These are phyloP conservation scores for Hormiphora californensis DNA, from an alignment of 37 sponge, comb jelly and placozoan genomes.

Conservation along the genomic window DNA sequence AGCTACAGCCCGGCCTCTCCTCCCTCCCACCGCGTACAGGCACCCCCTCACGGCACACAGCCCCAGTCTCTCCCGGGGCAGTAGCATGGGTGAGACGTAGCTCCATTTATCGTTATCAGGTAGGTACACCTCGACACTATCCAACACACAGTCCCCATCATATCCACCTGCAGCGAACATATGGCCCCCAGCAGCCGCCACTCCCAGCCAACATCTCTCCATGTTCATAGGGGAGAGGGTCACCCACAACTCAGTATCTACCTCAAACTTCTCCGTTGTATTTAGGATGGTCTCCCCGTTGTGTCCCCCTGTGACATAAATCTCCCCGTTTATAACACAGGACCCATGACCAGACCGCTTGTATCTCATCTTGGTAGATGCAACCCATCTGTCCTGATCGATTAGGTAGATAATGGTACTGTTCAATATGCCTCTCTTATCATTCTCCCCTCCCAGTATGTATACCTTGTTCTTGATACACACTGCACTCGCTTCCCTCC, in stretches of 20 bases:
- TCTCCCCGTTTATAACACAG: conserved; percentile 49
- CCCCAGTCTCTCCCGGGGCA: conserved; percentile 45
- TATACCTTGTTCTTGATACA: conserved; percentile 49
- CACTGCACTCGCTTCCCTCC: conserved; percentile 32
- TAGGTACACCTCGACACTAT: conserved; percentile 50
- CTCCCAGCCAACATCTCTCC: conserved; percentile 52
- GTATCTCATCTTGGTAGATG: conserved; percentile 48
- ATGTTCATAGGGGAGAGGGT: conserved; percentile 49
- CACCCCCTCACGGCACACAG: conserved; percentile 21
- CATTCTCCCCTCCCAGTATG: conserved; percentile 48
- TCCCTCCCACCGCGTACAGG: conserved; percentile 9
- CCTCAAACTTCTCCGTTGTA: background rate
- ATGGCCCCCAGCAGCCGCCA: conserved; percentile 35
- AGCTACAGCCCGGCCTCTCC: conserved; percentile 42
- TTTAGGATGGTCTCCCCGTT: conserved; percentile 53
- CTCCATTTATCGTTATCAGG: conserved; percentile 48
- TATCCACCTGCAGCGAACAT: conserved; percentile 49
- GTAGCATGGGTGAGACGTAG: conserved; percentile 48
- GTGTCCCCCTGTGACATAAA: conserved; percentile 42
- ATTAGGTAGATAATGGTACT: conserved; percentile 46
- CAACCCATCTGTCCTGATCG: conserved; percentile 30
- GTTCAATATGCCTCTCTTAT: conserved; percentile 34
- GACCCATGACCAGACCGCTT: conserved; percentile 32
- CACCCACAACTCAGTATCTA: conserved; percentile 47
- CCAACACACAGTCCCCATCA: conserved; percentile 38